Base-by-base conservation (phyloP, 2,888 invertebrate species). In the Mimumesa dahlbomi region DNA sequence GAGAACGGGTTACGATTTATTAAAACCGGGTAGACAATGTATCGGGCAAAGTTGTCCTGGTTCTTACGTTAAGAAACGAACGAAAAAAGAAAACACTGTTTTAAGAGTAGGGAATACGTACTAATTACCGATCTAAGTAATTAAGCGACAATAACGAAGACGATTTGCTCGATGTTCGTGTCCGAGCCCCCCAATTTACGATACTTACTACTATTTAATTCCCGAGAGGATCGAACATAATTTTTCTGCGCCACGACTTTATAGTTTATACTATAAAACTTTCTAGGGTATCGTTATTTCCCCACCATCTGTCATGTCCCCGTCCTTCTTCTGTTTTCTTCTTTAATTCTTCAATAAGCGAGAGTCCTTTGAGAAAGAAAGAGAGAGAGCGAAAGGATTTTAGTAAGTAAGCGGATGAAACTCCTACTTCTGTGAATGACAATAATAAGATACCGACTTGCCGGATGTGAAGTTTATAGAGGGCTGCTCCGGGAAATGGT, bases 401-500 rank as follows among this genome's bases (percentile, higher is more conserved):
- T 79, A 79, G 68, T 42, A 68, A 19, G 58, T 85, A 85, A 84
- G 81, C 73, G 84, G 82, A 84, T 76, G 65, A 77, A 83, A 82
- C 78, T 84, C 84, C 84, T 84, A 84, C 84, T 83, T 83, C 84
- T 85, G 85, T 85, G 82, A 82, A 81, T 75, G 86, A 86, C 86
- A 86, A 86, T 86, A 86, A 86, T 84, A 77, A 59, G 71, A 72
- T 68, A 78, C 71, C 63, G 68, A 79, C 69, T 75, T 76, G 59
- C 53, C 31, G 73, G 71, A 63, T 63, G 19, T 52, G 40, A 59
- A 36, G 45, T 63, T 56, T n/a, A n/a, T n/a, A 31, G 22, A 18
- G 75, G 75, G 73, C 75, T 82, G 80, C 82, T 82, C 74, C 73
- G 63, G 43, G 67, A 67, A 75, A 62, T 2, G n/a, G 36, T n/a